A percentile compares a stretch with the other conserved stretches of the same genome.
Evolutionary conservation across 2,888 invertebrate genomes (phyloP).

Genomic region (Himalopsyche tibetana): DNA sequence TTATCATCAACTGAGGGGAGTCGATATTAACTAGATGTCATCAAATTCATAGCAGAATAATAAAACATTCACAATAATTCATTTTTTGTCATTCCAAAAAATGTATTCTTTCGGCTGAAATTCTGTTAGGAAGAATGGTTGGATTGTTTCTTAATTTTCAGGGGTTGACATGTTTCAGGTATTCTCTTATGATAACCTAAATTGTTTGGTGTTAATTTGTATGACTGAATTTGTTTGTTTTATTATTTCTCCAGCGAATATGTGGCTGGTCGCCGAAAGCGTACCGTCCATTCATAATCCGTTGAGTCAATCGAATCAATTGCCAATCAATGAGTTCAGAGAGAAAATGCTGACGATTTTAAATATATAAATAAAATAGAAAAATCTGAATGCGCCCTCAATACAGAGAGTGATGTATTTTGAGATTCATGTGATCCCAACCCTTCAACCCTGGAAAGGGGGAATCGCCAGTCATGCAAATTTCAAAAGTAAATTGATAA

Average conservation of each 20-base stretch:
- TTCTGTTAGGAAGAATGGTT: constrained; percentile 19
- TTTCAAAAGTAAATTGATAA: constrained; percentile 12
- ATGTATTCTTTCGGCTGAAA: not conserved
- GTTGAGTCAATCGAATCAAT: not conserved
- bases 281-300: constrained; percentile 1
- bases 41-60: no score
- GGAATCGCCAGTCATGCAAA: not conserved
- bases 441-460: constrained; percentile 13
- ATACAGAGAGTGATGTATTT: constrained; percentile 6
- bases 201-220: constrained; percentile 18
- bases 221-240: constrained; percentile 57
- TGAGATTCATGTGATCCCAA: not conserved
- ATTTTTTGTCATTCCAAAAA: no score
- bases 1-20: no score
- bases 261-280: constrained; percentile 56
- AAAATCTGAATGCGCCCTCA: constrained; percentile 14
- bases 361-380: not conserved
- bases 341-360: not conserved
- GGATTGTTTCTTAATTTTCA: constrained; percentile 13
- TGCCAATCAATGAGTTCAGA: not conserved
- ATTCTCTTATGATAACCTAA: constrained; percentile 35
- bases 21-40: no score
- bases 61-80: no score
- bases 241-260: constrained; percentile 64
- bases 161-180: no score